phyloP scores from a whole-genome alignment of 2,888 invertebrate genomes.

The Chromoteleia sp. region DNA sequence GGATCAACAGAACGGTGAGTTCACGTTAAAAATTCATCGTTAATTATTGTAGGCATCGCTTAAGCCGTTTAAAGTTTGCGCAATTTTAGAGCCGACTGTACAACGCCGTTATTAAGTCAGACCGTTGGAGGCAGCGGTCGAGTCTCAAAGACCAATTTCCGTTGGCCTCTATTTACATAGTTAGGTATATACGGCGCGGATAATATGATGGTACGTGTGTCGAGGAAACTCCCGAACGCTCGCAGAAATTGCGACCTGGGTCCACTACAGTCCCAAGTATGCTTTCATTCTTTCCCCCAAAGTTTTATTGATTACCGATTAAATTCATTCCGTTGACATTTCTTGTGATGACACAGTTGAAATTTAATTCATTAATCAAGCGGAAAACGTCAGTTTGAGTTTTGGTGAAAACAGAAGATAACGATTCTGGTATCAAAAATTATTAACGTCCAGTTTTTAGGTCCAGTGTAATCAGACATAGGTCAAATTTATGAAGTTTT shows the following conservation, averaged over 20 bases:
- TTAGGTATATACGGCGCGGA: constrained; percentile 80
- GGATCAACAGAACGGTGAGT: constrained; percentile 61
- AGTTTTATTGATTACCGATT: constrained; percentile 29
- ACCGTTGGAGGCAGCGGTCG: constrained; percentile 71
- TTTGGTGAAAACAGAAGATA: too few species aligned
- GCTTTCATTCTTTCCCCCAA: constrained; percentile 6
- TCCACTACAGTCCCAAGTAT: constrained; percentile 3
- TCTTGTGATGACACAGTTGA: too few species aligned
- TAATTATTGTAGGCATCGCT: constrained; percentile 46
- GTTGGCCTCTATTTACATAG: constrained; percentile 83
- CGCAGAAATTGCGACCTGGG: constrained; percentile 50
- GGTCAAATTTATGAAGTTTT: too few species aligned
- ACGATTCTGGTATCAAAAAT: too few species aligned
- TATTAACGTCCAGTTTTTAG: too few species aligned
- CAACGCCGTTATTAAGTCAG: constrained; percentile 69
- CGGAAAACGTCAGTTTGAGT: too few species aligned
- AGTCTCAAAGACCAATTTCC: constrained; percentile 83
- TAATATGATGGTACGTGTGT: constrained; percentile 74
- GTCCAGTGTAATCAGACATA: too few species aligned
- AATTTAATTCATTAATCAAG: too few species aligned
- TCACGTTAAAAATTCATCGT: constrained; percentile 18
- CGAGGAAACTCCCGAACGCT: constrained; percentile 57
- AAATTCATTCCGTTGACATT: constrained; percentile 1
- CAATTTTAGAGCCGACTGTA: constrained; percentile 70
- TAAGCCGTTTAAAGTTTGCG: constrained; percentile 53